Conservation (phyloP, 2,113 vertebrate species). For the Pipra filicauda region DNA sequence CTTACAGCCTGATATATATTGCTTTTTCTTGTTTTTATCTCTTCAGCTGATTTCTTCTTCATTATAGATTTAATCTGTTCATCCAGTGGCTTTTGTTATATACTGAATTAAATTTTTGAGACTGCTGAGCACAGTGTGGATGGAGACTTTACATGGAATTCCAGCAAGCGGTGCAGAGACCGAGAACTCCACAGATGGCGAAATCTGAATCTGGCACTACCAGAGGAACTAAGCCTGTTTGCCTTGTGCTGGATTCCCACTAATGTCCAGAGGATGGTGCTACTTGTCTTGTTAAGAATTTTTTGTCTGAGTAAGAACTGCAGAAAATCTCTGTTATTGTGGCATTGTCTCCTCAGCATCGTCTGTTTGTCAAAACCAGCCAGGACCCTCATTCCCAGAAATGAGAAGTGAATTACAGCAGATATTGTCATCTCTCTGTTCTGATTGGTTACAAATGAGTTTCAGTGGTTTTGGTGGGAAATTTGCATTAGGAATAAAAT, state of each 20-base stretch:
- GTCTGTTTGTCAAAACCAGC: neutral
- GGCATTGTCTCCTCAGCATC: neutral
- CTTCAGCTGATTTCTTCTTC: neutral
- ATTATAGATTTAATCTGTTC: neutral
- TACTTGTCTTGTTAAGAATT: conserved; percentile 46
- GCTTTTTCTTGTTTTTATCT: neutral
- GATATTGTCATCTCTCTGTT: neutral
- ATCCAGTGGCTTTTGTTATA: neutral
- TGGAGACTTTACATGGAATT: neutral
- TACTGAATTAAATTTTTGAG: neutral
- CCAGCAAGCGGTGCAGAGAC: neutral
- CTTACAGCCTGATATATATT: neutral
- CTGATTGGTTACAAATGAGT: neutral
- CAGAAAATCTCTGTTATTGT: neutral
- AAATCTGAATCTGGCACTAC: neutral
- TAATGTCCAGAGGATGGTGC: conserved; percentile 60
- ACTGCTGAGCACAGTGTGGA: neutral
- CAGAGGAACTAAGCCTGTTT: neutral
- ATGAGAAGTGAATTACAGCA: neutral
- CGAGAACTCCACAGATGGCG: neutral
- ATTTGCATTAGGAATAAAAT: neutral
- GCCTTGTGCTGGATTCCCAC: conserved; percentile 3
- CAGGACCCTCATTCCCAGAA: neutral
- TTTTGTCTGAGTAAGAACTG: neutral
- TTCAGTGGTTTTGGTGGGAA: neutral